Base-by-base conservation (phyloP, 2,113 vertebrate genomes). In the Gambusia holbrooki region DNA sequence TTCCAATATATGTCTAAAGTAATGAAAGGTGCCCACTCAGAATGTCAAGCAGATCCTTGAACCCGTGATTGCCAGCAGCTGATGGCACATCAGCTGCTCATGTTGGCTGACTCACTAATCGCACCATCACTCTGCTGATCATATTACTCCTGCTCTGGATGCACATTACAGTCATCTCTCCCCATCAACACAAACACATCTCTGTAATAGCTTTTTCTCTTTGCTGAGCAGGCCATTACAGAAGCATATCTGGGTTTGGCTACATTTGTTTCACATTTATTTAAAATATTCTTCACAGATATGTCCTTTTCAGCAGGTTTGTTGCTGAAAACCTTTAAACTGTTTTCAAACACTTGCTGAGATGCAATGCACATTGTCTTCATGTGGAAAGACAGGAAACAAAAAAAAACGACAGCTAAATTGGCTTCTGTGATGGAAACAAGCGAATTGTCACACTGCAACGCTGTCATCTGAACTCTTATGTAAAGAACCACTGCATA, bases 1-100 rank as follows among this genome's bases (percentile, higher is more conserved):
- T 60, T 0, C 0, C 32, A 42, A 28, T 37, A 48, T 25, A 58
- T 58, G 51, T 11, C 51, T 58, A 58, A 10, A 58, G 19, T 58
- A 58, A 58, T 58, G 25, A 58, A n/a, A 9, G 25, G 51, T 10
- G 8, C 25, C 17, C 51, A 58, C 51, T 58, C 25, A 58, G 51
- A 58, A 32, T 45, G 62, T 64, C 37, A 66, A 51, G 30, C 35
- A 62, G 25, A 33, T 60, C 28, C 15, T n/a, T 19, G 12, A 58
- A 40, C 32, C 33, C 3, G 1, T 65, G 14, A 10, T 42, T 9
- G 3, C 72, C 32, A 76, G 28, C 54, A 32, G 69, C 60, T 69
- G 29, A 66, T 54, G 67, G 42, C 19, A 63, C 51, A 74, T 84
- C 77, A 73, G 69, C 70, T 73, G 51, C 51, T 69, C 51, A 27